phyloP scores from a whole-genome alignment of 2,113 vertebrate genomes.

The Stercorarius parasiticus region DNA sequence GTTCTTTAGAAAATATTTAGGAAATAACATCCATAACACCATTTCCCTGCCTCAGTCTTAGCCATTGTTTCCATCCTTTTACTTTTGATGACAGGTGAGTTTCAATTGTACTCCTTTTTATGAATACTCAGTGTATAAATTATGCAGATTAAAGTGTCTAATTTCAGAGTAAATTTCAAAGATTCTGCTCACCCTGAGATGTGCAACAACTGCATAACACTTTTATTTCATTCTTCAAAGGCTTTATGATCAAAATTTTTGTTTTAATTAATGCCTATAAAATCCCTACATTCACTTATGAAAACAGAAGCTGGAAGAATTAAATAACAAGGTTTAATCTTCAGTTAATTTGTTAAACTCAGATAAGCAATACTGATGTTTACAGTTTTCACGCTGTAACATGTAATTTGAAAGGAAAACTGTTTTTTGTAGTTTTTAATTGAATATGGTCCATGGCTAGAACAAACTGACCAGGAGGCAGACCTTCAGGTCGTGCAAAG shows the following conservation, averaged over 20 bases:
- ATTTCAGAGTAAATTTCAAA: constrained; percentile 46
- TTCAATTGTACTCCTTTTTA: constrained; percentile 37
- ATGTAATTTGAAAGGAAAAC: not conserved
- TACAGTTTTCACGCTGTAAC: not conserved
- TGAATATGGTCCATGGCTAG: not conserved
- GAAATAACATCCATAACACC: constrained; percentile 60
- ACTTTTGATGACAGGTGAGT: constrained; percentile 45
- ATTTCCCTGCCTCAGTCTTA: constrained; percentile 18
- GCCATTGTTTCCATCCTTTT: constrained; percentile 41
- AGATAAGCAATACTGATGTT: not conserved
- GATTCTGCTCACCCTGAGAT: constrained; percentile 3
- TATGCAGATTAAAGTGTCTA: constrained; percentile 47
- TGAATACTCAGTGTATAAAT: constrained; percentile 29
- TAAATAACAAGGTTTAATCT: not conserved
- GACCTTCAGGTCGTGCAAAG: not conserved
- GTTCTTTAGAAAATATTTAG: constrained; percentile 44
- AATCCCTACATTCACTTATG: not conserved
- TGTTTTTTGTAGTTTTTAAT: not conserved
- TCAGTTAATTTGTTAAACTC: not conserved
- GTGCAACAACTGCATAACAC: not conserved
- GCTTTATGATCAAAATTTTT: not conserved
- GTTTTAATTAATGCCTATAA: not conserved
- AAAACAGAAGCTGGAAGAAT: not conserved
- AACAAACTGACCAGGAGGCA: not conserved
- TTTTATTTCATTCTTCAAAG: constrained; percentile 28